Evolutionary conservation across 2,888 invertebrate species (phyloP).

Genomic region (Heliconius aoede): DNA sequence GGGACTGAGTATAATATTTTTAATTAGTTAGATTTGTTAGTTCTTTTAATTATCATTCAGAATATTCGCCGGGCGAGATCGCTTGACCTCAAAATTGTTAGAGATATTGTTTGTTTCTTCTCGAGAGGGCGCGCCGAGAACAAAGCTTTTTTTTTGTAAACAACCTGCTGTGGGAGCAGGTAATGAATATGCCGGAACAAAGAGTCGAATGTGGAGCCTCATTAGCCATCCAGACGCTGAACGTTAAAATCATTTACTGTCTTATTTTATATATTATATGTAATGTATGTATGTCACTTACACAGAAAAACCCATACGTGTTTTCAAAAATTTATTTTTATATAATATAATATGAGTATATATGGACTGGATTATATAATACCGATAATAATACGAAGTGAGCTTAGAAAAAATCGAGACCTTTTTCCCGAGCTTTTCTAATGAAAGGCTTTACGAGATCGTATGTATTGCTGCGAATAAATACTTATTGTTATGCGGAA

Average conservation of each 20-base stretch:
- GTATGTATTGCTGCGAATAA: neutral
- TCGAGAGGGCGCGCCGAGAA: conserved; percentile 62
- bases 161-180: conserved; percentile 69
- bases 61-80: conserved; percentile 63
- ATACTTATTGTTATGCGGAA: neutral
- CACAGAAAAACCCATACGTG: neutral
- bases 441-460: neutral
- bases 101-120: conserved; percentile 73
- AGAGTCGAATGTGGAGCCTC: conserved; percentile 69
- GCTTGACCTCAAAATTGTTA: conserved; percentile 75
- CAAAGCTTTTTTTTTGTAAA: conserved; percentile 74
- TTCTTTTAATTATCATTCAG: conserved; percentile 63
- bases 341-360: neutral
- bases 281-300: conserved; percentile 14
- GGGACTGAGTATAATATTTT: conserved; percentile 30
- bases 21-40: conserved; percentile 53
- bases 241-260: conserved; percentile 76
- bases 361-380: neutral
- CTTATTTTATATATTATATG: conserved; percentile 70
- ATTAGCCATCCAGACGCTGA: conserved; percentile 76
- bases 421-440: conserved; percentile 4
- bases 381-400: neutral
- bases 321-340: neutral
- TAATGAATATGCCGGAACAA: conserved; percentile 81
- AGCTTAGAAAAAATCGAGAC: neutral